Conservation (phyloP, 2,888 invertebrate species). For the Noctua janthe region DNA sequence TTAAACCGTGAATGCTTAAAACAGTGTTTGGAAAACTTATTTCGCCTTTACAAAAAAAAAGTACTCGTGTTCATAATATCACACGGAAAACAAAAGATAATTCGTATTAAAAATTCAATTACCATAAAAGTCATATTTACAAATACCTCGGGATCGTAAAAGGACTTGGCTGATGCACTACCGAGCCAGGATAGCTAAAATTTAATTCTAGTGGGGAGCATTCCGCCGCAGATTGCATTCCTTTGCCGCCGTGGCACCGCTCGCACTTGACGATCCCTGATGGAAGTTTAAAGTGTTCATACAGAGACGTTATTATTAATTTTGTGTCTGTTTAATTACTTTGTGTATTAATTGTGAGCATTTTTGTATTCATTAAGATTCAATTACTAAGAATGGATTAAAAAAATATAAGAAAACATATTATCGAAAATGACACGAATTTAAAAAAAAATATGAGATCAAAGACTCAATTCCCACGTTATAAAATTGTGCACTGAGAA, state of each 20-base stretch:
- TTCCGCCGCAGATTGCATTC: conserved; percentile 89
- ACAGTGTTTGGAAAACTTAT: not conserved
- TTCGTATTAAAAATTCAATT: conserved; percentile 48
- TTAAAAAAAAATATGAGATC: no score
- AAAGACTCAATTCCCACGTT: not conserved
- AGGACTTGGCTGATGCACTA: conserved; percentile 68
- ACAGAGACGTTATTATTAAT: conserved; percentile 44
- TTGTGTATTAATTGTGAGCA: not conserved
- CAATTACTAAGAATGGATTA: not conserved
- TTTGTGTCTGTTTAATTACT: conserved; percentile 34
- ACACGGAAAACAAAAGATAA: not conserved
- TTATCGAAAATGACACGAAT: no score
- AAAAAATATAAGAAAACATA: not conserved
- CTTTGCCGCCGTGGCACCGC: conserved; percentile 74
- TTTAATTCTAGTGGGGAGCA: conserved; percentile 84
- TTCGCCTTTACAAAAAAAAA: not conserved
- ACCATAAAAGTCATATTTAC: conserved; percentile 60
- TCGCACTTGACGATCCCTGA: conserved; percentile 73
- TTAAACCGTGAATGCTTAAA: no score
- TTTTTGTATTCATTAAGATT: not conserved
- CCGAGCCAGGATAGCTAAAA: conserved; percentile 76
- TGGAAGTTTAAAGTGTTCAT: conserved; percentile 73
- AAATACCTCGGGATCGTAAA: conserved; percentile 35
- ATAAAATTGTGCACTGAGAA: not conserved
- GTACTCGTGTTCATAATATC: not conserved